phyloP scores from a whole-genome alignment of 2,888 invertebrate genomes.

The Folsomia manolachei region DNA sequence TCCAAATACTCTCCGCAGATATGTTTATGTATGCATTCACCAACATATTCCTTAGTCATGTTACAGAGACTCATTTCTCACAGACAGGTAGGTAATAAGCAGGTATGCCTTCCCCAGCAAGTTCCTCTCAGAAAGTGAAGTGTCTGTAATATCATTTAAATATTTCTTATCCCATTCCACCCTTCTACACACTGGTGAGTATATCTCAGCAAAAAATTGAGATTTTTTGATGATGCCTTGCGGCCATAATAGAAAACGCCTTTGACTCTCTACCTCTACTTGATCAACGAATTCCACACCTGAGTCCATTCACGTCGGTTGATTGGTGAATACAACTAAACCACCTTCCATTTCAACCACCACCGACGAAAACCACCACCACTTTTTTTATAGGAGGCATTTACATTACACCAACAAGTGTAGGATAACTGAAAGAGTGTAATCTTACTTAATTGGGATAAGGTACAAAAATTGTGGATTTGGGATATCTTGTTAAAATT shows the following conservation, averaged over 20 bases:
- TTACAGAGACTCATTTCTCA: too few species aligned
- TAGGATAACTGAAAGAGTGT: background rate
- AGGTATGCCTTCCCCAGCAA: background rate
- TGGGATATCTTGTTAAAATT: too few species aligned
- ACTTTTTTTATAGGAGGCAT: background rate
- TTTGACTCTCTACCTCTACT: too few species aligned
- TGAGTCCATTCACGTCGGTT: constrained; percentile 18
- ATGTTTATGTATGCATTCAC: too few species aligned
- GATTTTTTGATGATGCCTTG: background rate
- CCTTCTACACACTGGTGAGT: background rate
- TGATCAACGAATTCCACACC: constrained; percentile 15
- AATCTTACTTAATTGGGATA: too few species aligned
- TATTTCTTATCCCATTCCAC: background rate
- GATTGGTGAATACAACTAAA: too few species aligned
- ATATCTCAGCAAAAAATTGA: background rate
- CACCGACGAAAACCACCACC: background rate
- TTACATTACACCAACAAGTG: background rate
- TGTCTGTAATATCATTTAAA: background rate
- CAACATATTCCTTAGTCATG: too few species aligned
- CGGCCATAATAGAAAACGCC: background rate
- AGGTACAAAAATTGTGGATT: too few species aligned
- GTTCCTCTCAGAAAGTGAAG: background rate
- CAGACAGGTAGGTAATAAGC: background rate
- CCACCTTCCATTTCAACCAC: background rate
- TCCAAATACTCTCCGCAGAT: too few species aligned